These are phyloP conservation scores for Atrichornis clamosus DNA, from an alignment of 2,113 vertebrate species.

Conservation along the genomic window DNA sequence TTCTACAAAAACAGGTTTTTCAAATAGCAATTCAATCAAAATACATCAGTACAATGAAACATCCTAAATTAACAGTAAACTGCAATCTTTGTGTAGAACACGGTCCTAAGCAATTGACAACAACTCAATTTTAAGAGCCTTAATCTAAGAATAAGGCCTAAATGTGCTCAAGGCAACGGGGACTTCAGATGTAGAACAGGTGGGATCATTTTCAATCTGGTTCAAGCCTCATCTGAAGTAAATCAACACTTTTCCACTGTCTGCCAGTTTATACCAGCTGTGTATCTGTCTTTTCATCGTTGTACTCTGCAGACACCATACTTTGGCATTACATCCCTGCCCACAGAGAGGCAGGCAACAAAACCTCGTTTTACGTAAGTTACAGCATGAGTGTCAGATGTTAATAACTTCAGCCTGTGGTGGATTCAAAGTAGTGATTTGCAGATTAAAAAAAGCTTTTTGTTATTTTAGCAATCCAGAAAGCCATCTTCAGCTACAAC, in stretches of 20 bases:
- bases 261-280: neutral
- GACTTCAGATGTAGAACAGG: neutral
- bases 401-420: neutral
- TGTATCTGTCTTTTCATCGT: neutral
- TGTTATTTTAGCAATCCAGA: neutral
- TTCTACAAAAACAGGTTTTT: neutral
- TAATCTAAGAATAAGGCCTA: neutral
- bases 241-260: neutral
- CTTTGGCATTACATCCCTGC: neutral
- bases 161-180: neutral
- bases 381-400: neutral
- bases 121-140: neutral
- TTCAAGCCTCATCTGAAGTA: neutral
- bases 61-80: neutral
- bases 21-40: neutral
- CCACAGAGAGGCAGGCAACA: neutral
- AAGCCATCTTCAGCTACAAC: neutral
- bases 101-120: neutral
- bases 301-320: neutral
- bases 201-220: neutral
- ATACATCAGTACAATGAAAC: neutral
- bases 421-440: neutral
- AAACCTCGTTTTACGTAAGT: neutral
- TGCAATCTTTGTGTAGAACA: neutral
- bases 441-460: neutral